phyloP scores from a whole-genome alignment of 2,888 invertebrate genomes.

The Heteromurus nitidus region DNA sequence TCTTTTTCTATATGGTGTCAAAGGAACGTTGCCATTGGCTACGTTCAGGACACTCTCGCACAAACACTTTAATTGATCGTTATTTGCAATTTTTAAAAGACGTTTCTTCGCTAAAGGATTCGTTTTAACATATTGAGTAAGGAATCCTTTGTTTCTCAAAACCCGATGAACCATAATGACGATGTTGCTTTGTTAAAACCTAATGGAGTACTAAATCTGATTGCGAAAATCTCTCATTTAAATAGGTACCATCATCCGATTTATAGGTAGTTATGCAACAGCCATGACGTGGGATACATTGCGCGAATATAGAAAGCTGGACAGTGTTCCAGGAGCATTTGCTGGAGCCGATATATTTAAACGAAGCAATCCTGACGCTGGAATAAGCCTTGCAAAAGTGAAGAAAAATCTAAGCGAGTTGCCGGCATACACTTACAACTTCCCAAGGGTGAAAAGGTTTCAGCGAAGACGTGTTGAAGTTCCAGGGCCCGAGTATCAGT shows the following conservation, averaged over 20 bases:
- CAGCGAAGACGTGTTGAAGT: constrained; percentile 18
- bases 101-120: not conserved
- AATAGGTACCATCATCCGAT: not conserved
- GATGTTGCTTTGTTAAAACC: no score
- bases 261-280: no score
- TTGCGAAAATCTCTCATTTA: not conserved
- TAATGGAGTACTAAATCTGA: no score
- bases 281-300: not conserved
- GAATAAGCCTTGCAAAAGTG: no score
- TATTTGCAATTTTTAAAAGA: constrained; percentile 5
- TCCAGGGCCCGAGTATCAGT: constrained; percentile 10
- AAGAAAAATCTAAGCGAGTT: not conserved
- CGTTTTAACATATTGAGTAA: constrained; percentile 1
- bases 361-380: not conserved
- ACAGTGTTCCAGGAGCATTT: not conserved
- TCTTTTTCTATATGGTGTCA: not conserved
- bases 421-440: constrained; percentile 23
- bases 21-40: constrained; percentile 11
- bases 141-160: not conserved
- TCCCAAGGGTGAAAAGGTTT: constrained; percentile 13
- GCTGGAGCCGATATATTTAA: not conserved
- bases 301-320: not conserved
- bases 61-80: constrained; percentile 4
- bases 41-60: constrained; percentile 19
- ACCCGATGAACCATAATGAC: constrained; percentile 14